phyloP scores from a whole-genome alignment of 1,140 invertebrate genomes.

The Calosoma granatense region DNA sequence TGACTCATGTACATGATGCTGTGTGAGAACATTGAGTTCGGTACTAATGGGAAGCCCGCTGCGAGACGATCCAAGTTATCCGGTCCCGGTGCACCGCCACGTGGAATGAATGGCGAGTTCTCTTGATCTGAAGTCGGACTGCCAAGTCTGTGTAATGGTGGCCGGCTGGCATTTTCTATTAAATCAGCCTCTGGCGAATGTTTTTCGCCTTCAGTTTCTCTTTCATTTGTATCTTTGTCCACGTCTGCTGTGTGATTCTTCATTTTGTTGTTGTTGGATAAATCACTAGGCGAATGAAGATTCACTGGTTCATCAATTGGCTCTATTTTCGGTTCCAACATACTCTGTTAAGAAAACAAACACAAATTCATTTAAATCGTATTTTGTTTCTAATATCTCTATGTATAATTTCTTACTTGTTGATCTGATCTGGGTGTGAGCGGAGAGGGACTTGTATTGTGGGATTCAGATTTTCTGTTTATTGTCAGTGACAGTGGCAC shows the following conservation, averaged over 20 bases:
- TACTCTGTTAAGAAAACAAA: background rate
- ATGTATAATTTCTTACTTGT: conserved; percentile 31
- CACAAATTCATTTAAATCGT: too few relatives aligned
- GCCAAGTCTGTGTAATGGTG: conserved; percentile 23
- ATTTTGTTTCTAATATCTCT: too few relatives aligned
- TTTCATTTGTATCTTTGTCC: conserved; percentile 25
- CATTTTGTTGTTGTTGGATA: conserved; percentile 42
- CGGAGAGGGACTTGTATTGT: conserved; percentile 32
- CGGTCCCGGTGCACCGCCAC: conserved; percentile 20
- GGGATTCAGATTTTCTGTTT: conserved; percentile 25
- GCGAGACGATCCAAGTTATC: conserved; percentile 39
- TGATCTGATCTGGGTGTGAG: conserved; percentile 24
- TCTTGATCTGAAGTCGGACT: conserved; percentile 31
- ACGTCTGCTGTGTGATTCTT: conserved; percentile 25
- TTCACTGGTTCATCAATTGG: conserved; percentile 40
- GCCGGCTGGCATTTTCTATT: conserved; percentile 15
- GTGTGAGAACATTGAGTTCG: conserved; percentile 73
- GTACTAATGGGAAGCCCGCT: conserved; percentile 63
- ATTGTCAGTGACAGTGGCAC: conserved; percentile 58
- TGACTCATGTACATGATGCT: conserved; percentile 88
- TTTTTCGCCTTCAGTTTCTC: conserved; percentile 24
- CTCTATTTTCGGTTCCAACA: conserved; percentile 19
- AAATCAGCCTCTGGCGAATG: conserved; percentile 17
- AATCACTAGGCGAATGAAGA: conserved; percentile 38
- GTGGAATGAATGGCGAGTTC: conserved; percentile 24